These are phyloP conservation scores for Cephus spinipes DNA, from an alignment of 2,888 invertebrate species.

Conservation along the genomic window DNA sequence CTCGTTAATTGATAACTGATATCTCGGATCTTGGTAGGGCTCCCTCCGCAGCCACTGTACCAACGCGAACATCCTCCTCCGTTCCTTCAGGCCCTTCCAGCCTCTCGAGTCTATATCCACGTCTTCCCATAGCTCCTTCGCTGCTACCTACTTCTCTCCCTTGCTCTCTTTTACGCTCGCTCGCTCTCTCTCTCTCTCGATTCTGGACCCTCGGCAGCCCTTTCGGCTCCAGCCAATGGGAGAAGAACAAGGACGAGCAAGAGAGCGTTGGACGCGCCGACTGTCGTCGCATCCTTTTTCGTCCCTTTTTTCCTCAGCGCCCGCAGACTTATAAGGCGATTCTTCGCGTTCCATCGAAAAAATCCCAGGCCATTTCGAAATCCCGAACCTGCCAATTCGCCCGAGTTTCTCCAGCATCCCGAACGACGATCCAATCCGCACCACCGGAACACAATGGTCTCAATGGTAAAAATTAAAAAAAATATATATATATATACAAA, in stretches of 20 bases:
- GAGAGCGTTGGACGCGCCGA: conserved; percentile 43
- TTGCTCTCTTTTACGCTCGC: not conserved
- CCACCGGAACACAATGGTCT: not conserved
- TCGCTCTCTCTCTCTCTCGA: conserved; percentile 15
- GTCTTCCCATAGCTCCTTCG: conserved; percentile 32
- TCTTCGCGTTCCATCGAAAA: conserved; percentile 59
- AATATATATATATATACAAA: too few relatives aligned
- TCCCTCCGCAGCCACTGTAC: conserved; percentile 11
- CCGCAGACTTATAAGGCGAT: conserved; percentile 62
- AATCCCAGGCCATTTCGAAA: conserved; percentile 34
- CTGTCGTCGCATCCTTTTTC: conserved; percentile 42
- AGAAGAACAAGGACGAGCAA: conserved; percentile 28
- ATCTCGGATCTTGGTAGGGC: conserved; percentile 49
- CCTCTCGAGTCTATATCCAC: conserved; percentile 14
- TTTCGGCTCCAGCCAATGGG: conserved; percentile 37
- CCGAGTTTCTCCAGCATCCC: not conserved
- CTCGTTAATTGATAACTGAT: conserved; percentile 63
- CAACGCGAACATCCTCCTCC: conserved; percentile 5
- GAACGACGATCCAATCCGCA: not conserved
- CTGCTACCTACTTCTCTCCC: conserved; percentile 11
- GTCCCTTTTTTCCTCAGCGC: conserved; percentile 41
- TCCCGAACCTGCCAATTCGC: conserved; percentile 1
- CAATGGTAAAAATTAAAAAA: not conserved
- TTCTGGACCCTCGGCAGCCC: conserved; percentile 23
- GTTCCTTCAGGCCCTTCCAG: not conserved